phyloP scores from a whole-genome alignment of 2,113 vertebrate species.

The Rousettus leschenaultii region DNA sequence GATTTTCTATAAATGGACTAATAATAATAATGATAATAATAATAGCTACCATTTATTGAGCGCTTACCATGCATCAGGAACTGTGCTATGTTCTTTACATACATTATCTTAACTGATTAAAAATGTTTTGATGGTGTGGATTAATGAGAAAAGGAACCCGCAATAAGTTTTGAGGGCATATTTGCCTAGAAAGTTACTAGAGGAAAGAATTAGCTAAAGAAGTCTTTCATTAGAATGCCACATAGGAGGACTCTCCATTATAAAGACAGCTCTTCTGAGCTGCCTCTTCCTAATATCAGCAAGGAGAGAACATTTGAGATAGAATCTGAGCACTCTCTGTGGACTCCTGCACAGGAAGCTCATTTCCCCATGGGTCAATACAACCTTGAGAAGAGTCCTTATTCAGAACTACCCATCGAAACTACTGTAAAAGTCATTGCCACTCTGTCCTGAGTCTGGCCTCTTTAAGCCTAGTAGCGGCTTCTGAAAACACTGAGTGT shows the following conservation, averaged over 20 bases:
- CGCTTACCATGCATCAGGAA: neutral
- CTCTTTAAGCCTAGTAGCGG: neutral
- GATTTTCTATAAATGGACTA: slow-evolving; percentile 57
- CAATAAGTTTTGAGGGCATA: neutral
- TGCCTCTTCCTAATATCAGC: neutral
- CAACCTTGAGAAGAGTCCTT: neutral
- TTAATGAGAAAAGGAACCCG: neutral
- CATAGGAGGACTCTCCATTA: neutral
- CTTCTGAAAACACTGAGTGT: neutral
- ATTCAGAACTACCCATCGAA: neutral
- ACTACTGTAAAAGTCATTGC: neutral
- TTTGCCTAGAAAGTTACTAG: neutral
- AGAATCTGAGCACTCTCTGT: neutral
- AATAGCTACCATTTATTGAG: slow-evolving; percentile 12
- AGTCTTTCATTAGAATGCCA: neutral
- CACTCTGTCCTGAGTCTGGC: neutral
- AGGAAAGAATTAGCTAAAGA: neutral
- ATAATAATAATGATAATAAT: slow-evolving; percentile 39
- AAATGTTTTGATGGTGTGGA: neutral
- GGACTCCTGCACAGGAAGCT: neutral
- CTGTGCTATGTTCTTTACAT: neutral
- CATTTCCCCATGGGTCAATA: neutral
- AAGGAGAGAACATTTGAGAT: neutral
- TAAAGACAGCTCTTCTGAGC: neutral
- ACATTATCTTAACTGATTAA: neutral